Percentiles rank a stretch among this genome's conserved stretches.
These are phyloP conservation scores for Forficula auricularia DNA, from an alignment of 1,140 invertebrate species.

Conservation along the genomic window DNA sequence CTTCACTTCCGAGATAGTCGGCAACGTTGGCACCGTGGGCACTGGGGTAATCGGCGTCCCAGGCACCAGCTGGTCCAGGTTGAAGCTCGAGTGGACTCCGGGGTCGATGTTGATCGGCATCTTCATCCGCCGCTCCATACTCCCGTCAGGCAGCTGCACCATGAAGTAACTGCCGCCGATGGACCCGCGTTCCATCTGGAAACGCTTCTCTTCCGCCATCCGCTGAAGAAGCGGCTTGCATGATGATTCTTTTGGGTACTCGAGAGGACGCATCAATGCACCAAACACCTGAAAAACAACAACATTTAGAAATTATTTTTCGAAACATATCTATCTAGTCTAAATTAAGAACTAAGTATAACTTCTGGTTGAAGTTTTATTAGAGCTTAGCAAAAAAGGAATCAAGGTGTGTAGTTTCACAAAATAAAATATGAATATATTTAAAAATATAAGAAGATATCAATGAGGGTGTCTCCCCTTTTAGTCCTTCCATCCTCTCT, in stretches of 20 bases:
- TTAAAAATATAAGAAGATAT: no score
- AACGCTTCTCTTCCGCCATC: constrained; percentile 77
- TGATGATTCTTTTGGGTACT: constrained; percentile 43
- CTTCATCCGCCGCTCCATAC: constrained; percentile 72
- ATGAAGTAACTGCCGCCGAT: constrained; percentile 79
- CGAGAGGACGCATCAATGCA: constrained; percentile 82
- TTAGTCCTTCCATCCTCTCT: no score
- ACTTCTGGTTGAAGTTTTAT: no score
- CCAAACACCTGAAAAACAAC: constrained; percentile 51
- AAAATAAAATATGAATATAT: no score
- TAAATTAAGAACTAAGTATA: no score
- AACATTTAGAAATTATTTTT: no score
- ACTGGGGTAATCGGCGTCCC: constrained; percentile 49
- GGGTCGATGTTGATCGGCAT: constrained; percentile 69
- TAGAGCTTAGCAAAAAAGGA: no score
- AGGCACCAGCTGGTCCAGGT: constrained; percentile 58
- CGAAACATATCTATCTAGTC: no score
- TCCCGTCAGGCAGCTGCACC: constrained; percentile 74
- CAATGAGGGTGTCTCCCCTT: no score
- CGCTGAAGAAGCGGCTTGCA: constrained; percentile 62
- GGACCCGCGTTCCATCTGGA: constrained; percentile 73
- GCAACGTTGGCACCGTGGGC: constrained; percentile 44
- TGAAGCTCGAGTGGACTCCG: constrained; percentile 81
- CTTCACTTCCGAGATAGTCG: constrained; percentile 60
- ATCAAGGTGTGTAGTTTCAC: no score